Evolutionary conservation across 2,113 vertebrate genomes (phyloP), one percentile per base, ranked within the genome.

Genomic region (Sebastes fasciatus): DNA sequence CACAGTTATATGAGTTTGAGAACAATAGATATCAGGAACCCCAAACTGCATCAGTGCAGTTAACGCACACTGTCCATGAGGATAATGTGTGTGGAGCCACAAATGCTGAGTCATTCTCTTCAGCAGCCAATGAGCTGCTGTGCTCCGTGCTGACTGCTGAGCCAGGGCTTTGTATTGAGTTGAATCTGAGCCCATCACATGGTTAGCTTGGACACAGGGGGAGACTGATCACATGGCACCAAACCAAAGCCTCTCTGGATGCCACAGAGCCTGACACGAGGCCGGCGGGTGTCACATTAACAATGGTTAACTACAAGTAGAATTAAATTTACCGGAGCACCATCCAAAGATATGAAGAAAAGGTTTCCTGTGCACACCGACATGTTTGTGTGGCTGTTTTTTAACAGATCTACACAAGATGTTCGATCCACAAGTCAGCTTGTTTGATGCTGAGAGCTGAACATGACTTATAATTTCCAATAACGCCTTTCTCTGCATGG

Each of bases 41-140:
- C 58, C 10, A 16, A 26, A 66, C 54, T 4, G 42, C 65, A 46
- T 74, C 45, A 40, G 71, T 54, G 65, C 61, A 61, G 64, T 70
- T 74, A 84, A 92, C 70, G 61, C 74, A 46, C 65, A 2, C 8
- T 3, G 57, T 46, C 82, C 75, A 67, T 14, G 9, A 60, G 79
- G 63, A 84, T 42, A 76, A 72, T 74, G 42, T 49, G 74, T 43
- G 58, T 16, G 21, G 62, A 54, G 67, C 75, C 42, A 76, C 57
- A 90, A 77, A 46, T 88, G 94, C 94, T 92, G 93, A 95, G 82
- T 94, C 94, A 94, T 85, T 72, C 60, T 62, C 84, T 80, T 70
- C 68, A 8, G 64, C 77, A 79, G 80, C 91, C 91, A 92, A 93
- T 92, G 73, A 80, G 83, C 63, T 57, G 16, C 42, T 49, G 0